phyloP scores from a whole-genome alignment of 1,140 invertebrate genomes.

The Caenorhabditis briggsae region DNA sequence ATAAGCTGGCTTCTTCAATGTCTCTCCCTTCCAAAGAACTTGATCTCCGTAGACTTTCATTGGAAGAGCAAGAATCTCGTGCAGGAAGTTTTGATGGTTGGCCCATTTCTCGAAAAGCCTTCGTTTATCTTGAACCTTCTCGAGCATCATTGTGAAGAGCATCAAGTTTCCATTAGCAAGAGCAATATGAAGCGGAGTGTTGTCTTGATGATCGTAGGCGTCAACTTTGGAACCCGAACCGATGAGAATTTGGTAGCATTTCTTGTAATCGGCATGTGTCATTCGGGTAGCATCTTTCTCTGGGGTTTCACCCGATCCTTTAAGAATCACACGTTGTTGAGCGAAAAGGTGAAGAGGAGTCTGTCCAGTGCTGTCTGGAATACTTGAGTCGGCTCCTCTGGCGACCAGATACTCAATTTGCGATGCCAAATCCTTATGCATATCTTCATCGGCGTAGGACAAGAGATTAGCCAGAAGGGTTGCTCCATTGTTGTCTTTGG shows the following conservation, averaged over 20 bases:
- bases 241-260: conserved; percentile 57
- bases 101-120: conserved; percentile 21
- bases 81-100: conserved; percentile 39
- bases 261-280: conserved; percentile 37
- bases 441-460: conserved; percentile 37
- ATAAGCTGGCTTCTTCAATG: conserved; percentile 8
- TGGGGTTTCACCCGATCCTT: background rate
- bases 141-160: conserved; percentile 50
- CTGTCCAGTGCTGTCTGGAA: conserved; percentile 38
- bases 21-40: conserved; percentile 17
- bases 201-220: conserved; percentile 44
- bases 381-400: conserved; percentile 46
- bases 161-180: conserved; percentile 59
- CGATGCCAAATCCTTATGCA: conserved; percentile 7
- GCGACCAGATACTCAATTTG: conserved; percentile 60
- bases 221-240: background rate
- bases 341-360: conserved; percentile 56
- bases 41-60: conserved; percentile 41
- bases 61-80: conserved; percentile 33
- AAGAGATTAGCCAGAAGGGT: conserved; percentile 54
- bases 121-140: conserved; percentile 30
- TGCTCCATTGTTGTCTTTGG: conserved; percentile 66
- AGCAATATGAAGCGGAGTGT: conserved; percentile 62
- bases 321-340: background rate
- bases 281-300: conserved; percentile 33